Evolutionary conservation across 37 sponge, comb jelly and placozoan species (phyloP).

Genomic region (Cladorhizidae sp.): DNA sequence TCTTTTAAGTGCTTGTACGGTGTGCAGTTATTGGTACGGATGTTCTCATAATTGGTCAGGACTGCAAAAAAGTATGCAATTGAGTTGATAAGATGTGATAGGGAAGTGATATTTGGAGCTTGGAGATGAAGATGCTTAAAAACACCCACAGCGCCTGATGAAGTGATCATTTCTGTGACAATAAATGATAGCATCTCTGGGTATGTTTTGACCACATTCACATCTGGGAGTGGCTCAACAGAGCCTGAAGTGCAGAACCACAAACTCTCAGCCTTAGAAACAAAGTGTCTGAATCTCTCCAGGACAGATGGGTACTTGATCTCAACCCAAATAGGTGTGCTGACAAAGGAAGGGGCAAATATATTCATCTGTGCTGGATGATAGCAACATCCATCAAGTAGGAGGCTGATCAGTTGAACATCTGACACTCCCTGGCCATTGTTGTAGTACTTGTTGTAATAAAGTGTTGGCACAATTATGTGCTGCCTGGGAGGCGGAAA

Average conservation of each 20-base stretch:
- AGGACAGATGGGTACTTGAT: slow-evolving; percentile 1
- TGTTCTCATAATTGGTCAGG: slow-evolving; percentile 6
- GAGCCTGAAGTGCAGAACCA: slow-evolving; percentile 9
- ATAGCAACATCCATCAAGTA: slow-evolving; percentile 13
- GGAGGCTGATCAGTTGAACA: background rate
- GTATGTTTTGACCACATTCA: background rate
- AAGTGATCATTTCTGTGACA: slow-evolving; percentile 18
- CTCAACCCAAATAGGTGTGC: slow-evolving; percentile 12
- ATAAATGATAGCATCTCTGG: slow-evolving; percentile 2
- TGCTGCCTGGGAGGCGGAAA: slow-evolving; percentile 6
- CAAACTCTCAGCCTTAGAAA: slow-evolving; percentile 15
- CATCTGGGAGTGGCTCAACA: background rate
- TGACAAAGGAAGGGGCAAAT: background rate
- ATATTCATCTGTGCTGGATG: background rate
- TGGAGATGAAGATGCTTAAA: slow-evolving; percentile 17
- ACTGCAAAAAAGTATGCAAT: slow-evolving; percentile 10
- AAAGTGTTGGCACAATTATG: background rate
- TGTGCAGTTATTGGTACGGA: slow-evolving; percentile 17
- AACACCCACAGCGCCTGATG: background rate
- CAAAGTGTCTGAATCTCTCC: background rate
- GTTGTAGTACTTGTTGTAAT: slow-evolving; percentile 3
- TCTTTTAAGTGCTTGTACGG: slow-evolving; percentile 20
- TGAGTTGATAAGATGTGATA: background rate
- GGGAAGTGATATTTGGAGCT: background rate
- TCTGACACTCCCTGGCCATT: slow-evolving; percentile 13